phyloP scores from a whole-genome alignment of 2,888 invertebrate species.

The Melanophora roralis region DNA sequence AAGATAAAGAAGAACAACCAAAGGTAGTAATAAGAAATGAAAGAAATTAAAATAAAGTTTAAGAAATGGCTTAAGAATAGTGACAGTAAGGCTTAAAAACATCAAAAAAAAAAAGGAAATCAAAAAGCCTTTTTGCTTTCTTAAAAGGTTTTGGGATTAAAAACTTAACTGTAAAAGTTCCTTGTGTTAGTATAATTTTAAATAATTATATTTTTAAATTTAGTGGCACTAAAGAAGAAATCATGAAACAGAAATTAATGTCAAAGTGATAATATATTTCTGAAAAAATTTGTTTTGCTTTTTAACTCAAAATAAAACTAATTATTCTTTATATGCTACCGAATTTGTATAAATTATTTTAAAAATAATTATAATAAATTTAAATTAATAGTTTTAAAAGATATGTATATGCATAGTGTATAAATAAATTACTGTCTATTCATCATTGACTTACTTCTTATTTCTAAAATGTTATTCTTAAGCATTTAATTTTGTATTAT shows the following conservation, averaged over 20 bases:
- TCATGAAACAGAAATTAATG: background rate
- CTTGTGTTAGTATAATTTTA: conserved; percentile 19
- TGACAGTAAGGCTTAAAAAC: conserved; percentile 8
- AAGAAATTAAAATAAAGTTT: conserved; percentile 9
- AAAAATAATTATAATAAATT: background rate
- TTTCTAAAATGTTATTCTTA: background rate
- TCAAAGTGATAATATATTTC: too few relatives aligned
- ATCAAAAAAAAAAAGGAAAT: background rate
- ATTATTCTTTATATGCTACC: conserved; percentile 12
- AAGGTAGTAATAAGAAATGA: conserved; percentile 23
- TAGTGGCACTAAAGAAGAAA: conserved; percentile 1
- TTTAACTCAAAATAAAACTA: background rate
- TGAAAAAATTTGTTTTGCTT: too few relatives aligned
- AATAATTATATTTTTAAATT: background rate
- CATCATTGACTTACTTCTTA: background rate
- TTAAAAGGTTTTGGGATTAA: background rate
- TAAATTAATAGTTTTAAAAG: background rate
- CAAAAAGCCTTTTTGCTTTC: too few relatives aligned
- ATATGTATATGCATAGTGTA: too few relatives aligned
- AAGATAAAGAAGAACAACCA: conserved; percentile 42
- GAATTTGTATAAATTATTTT: background rate
- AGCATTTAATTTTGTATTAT: background rate
- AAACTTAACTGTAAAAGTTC: conserved; percentile 5
- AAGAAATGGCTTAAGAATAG: conserved; percentile 11
- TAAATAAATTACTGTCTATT: background rate